Conservation (phyloP, 2,888 invertebrate species). For the Geophilus truncorum region DNA sequence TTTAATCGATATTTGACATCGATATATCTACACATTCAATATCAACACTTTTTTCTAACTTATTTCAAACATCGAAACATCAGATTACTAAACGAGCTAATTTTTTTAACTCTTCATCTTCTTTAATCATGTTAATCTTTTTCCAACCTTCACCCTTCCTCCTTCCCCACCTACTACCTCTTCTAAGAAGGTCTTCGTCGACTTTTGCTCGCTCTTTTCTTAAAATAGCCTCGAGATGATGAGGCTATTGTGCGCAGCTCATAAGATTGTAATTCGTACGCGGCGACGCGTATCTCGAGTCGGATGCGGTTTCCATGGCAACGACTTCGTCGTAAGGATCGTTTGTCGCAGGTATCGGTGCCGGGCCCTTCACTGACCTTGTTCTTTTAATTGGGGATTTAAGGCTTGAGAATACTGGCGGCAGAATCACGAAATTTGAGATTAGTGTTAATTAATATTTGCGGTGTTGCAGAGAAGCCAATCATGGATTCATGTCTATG, state of each 20-base stretch:
- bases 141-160: no score
- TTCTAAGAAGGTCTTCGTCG: no score
- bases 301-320: not conserved
- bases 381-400: not conserved
- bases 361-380: not conserved
- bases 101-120: not conserved
- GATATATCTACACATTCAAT: no score
- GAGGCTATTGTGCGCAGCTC: slow-evolving; percentile 1
- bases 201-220: not conserved
- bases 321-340: not conserved
- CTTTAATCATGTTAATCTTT: not conserved
- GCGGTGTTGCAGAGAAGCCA: no score
- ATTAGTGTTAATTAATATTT: no score
- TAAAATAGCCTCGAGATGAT: slow-evolving; percentile 1
- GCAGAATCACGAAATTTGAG: no score
- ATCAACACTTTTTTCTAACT: not conserved
- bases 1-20: no score
- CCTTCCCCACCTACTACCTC: no score
- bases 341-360: not conserved
- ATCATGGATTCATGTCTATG: no score
- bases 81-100: no score
- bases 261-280: slow-evolving; percentile 16
- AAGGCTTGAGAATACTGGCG: no score
- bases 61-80: no score
- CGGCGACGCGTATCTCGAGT: not conserved